Percentiles rank a stretch among this genome's conserved stretches.
phyloP scores from a whole-genome alignment of 1,140 invertebrate species.

The Cotesia typhae region DNA sequence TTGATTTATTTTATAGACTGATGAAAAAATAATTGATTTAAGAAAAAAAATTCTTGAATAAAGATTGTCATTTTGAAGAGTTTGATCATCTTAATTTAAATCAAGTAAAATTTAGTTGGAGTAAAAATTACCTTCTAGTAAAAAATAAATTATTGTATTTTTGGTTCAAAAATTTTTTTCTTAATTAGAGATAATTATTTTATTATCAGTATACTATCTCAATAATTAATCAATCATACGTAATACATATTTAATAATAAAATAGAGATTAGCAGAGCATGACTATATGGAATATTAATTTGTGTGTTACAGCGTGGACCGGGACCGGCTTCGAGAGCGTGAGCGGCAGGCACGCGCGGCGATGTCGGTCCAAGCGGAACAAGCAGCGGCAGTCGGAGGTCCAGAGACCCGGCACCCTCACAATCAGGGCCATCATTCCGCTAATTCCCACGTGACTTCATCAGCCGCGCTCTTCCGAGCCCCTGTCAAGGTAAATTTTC shows the following conservation, averaged over 20 bases:
- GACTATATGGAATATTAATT: slow-evolving; percentile 13
- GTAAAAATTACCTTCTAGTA: too few species aligned
- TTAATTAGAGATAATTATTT: too few species aligned
- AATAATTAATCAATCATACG: too few species aligned
- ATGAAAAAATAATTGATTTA: too few species aligned
- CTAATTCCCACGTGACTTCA: slow-evolving; percentile 48
- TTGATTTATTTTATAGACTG: too few species aligned
- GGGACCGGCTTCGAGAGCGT: slow-evolving; percentile 76
- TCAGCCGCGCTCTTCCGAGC: slow-evolving; percentile 53
- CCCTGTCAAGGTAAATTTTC: slow-evolving; percentile 58
- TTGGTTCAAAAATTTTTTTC: too few species aligned
- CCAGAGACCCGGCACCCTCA: slow-evolving; percentile 67
- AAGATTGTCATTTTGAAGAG: too few species aligned
- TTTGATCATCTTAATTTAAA: too few species aligned
- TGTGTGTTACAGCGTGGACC: slow-evolving; percentile 72
- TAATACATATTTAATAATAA: neutral
- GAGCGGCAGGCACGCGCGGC: slow-evolving; percentile 77
- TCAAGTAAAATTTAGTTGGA: too few species aligned
- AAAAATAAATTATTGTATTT: too few species aligned
- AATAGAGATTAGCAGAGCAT: neutral
- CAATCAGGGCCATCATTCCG: slow-evolving; percentile 57
- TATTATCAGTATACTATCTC: too few species aligned
- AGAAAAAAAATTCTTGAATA: too few species aligned
- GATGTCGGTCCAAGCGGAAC: slow-evolving; percentile 73
- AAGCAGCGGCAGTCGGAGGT: slow-evolving; percentile 68